Evolutionary conservation across 1,140 invertebrate species (phyloP).

Genomic region (Wiebesia pumilae): DNA sequence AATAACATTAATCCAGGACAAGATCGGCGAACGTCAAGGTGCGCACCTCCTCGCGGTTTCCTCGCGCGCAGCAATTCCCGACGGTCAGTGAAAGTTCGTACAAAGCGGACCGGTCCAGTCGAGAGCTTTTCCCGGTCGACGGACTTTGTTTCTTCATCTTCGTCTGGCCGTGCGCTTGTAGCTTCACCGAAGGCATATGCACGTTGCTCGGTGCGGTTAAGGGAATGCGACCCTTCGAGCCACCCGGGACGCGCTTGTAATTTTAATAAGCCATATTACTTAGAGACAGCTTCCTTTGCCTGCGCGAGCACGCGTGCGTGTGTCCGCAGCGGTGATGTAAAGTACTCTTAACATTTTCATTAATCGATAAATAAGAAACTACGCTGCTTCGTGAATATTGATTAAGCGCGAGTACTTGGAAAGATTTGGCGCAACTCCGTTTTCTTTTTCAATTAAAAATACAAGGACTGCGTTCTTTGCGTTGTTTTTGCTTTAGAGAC

Average conservation of each 20-base stretch:
- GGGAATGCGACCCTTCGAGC: slow-evolving; percentile 56
- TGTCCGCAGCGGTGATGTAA: not conserved
- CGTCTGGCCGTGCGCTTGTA: slow-evolving; percentile 55
- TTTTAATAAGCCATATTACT: slow-evolving; percentile 75
- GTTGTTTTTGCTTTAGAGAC: too few species aligned
- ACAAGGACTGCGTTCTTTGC: too few species aligned
- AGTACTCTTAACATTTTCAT: not conserved
- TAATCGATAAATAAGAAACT: not conserved
- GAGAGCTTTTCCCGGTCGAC: slow-evolving; percentile 33
- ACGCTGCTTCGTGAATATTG: not conserved
- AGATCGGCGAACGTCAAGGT: slow-evolving; percentile 52
- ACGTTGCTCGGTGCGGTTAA: slow-evolving; percentile 62
- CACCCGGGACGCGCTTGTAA: slow-evolving; percentile 63
- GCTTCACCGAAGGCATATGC: slow-evolving; percentile 55
- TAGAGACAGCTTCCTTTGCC: slow-evolving; percentile 31
- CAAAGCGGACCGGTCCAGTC: slow-evolving; percentile 60
- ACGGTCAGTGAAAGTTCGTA: slow-evolving; percentile 63
- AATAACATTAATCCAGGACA: slow-evolving; percentile 73
- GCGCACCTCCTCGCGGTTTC: slow-evolving; percentile 53
- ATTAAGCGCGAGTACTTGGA: not conserved
- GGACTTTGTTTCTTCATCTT: slow-evolving; percentile 55
- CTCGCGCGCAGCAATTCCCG: slow-evolving; percentile 67
- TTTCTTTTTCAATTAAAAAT: too few species aligned
- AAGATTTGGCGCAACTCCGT: too few species aligned
- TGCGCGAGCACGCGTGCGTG: not conserved